phyloP scores from a whole-genome alignment of 2,888 invertebrate genomes.

The Coecobrya sp. region DNA sequence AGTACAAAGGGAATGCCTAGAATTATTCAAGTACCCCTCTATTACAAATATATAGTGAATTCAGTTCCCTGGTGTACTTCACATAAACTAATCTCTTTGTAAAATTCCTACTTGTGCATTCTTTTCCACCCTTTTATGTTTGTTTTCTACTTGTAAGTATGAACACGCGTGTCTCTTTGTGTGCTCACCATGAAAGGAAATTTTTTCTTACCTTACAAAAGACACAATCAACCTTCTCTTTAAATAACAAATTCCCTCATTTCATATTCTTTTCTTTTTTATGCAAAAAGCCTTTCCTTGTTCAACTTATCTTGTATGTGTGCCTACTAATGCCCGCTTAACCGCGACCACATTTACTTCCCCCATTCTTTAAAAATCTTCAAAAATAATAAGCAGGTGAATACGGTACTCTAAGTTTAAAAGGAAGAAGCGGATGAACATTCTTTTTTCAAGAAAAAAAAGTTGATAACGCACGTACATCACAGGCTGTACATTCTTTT shows the following conservation, averaged over 20 bases:
- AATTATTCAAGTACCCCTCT: no score
- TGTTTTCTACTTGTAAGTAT: no score
- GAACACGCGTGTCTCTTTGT: no score
- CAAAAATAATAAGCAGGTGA: constrained; percentile 6
- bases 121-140: no score
- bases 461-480: constrained; percentile 26
- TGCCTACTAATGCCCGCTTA: background rate
- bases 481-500: background rate
- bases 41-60: no score
- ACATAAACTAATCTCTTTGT: no score
- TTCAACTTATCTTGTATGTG: background rate
- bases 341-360: background rate
- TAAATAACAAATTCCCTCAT: background rate
- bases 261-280: background rate
- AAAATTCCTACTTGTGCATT: no score
- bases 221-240: no score
- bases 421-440: constrained; percentile 2
- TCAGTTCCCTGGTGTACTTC: no score
- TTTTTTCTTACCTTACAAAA: background rate
- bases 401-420: background rate
- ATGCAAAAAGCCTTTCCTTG: background rate
- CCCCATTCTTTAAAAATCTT: background rate
- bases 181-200: background rate
- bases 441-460: background rate
- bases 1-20: no score